Percentiles rank a stretch among this genome's conserved stretches.
These are phyloP conservation scores for Sebastes vulpes DNA, from an alignment of 2,797 vertebrate genomes.

Conservation along the genomic window DNA sequence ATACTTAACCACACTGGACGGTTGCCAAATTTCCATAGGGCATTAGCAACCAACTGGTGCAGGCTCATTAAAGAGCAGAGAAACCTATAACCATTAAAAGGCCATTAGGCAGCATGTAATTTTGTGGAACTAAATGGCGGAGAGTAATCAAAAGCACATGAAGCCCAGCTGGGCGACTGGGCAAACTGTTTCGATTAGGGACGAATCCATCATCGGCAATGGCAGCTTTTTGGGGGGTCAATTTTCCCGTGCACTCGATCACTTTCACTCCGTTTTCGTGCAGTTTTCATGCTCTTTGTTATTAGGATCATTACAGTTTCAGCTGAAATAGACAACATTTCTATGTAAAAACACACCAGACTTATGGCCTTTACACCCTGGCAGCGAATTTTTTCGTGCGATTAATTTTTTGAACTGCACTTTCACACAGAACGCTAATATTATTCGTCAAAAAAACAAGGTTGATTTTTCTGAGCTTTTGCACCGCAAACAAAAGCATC, in stretches of 20 bases:
- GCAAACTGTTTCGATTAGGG: conserved; percentile 98
- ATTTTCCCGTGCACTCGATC: conserved; percentile 88
- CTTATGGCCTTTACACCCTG: not conserved
- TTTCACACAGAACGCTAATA: too few species aligned
- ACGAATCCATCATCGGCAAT: conserved; percentile 96
- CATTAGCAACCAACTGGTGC: conserved; percentile 99
- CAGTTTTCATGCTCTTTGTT: conserved; percentile 43
- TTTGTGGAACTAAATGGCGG: conserved; percentile 99
- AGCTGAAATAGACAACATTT: conserved; percentile 3
- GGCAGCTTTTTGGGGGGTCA: conserved; percentile 92
- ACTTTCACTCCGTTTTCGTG: conserved; percentile 68
- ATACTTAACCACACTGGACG: conserved; percentile 87
- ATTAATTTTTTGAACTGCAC: not conserved
- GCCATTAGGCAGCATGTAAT: conserved; percentile 99
- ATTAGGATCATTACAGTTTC: conserved; percentile 41
- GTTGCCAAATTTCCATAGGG: conserved; percentile 96
- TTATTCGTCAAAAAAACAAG: too few species aligned
- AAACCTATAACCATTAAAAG: conserved; percentile 99
- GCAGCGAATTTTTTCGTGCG: not conserved
- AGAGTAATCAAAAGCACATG: conserved; percentile 99
- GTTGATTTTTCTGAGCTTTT: too few species aligned
- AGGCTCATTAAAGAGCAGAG: conserved; percentile 97
- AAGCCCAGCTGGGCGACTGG: conserved; percentile 99
- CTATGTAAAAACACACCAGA: not conserved
- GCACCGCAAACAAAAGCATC: too few species aligned